phyloP scores from a whole-genome alignment of 2,888 invertebrate species.

The Oxyscelio sp. region DNA sequence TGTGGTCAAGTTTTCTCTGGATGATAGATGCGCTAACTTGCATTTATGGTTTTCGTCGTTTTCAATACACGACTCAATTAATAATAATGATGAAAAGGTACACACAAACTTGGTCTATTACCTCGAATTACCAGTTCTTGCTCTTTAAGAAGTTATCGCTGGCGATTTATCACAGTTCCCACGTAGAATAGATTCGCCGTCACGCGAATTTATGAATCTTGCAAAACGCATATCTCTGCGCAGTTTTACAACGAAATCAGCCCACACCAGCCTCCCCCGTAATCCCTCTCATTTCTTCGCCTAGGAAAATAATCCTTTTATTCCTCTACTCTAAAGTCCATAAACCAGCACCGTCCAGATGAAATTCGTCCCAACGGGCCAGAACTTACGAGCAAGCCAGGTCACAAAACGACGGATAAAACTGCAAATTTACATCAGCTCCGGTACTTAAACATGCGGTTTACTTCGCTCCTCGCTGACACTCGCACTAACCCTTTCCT shows the following conservation, averaged over 20 bases:
- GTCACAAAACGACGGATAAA: constrained; percentile 22
- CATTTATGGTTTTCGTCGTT: constrained; percentile 24
- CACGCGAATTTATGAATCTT: not conserved
- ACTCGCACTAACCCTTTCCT: constrained; percentile 8
- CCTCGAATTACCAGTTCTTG: not conserved
- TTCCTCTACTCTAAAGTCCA: not conserved
- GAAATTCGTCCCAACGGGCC: constrained; percentile 6
- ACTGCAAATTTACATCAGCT: constrained; percentile 39
- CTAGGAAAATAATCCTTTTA: constrained; percentile 25
- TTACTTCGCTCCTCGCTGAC: constrained; percentile 20
- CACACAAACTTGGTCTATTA: not conserved
- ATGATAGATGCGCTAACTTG: constrained; percentile 37
- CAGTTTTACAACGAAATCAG: not conserved
- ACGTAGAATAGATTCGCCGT: not conserved
- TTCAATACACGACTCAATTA: constrained; percentile 30
- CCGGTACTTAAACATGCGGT: constrained; percentile 12
- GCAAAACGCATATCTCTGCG: no score
- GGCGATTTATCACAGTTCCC: not conserved
- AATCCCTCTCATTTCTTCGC: not conserved
- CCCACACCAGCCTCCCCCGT: no score
- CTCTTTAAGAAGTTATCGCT: not conserved
- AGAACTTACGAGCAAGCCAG: constrained; percentile 6
- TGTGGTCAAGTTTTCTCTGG: constrained; percentile 46
- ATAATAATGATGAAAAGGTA: not conserved
- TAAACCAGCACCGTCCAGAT: constrained; percentile 26